A percentile compares a stretch with the other conserved stretches of the same genome.
Evolutionary conservation across 2,888 invertebrate genomes (phyloP).

Genomic region (Nasonovia ribisnigri): DNA sequence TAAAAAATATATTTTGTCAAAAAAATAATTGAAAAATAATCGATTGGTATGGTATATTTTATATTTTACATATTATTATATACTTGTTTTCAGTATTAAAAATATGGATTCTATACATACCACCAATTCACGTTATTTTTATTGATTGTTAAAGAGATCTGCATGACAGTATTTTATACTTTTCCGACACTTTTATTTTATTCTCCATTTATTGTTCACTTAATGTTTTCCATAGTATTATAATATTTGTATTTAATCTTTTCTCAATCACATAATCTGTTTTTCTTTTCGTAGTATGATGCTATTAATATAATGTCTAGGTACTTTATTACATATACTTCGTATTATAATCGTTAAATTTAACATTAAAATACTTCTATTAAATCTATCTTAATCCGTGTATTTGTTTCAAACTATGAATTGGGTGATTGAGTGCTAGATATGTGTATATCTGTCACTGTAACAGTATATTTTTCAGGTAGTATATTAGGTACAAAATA

Average conservation of each 20-base stretch:
- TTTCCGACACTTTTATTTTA: neutral
- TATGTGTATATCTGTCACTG: neutral
- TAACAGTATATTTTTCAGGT: neutral
- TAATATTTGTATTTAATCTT: neutral
- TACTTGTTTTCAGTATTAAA: neutral
- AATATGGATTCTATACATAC: neutral
- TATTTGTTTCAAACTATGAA: neutral
- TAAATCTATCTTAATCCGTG: neutral
- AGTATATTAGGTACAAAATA: neutral
- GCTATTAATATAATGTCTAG: neutral
- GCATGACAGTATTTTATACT: neutral
- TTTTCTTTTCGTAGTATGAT: neutral
- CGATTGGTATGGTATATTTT: neutral
- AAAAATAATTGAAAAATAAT: neutral
- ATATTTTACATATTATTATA: neutral
- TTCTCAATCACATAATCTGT: neutral
- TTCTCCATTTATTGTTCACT: neutral
- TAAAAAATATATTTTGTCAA: neutral
- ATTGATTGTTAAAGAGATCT: neutral
- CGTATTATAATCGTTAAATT: neutral
- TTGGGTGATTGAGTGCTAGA: neutral
- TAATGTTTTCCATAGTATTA: neutral
- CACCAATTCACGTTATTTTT: neutral
- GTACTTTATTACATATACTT: neutral
- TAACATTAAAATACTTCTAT: too few species aligned